Evolutionary conservation across 1,140 invertebrate species (phyloP).

Genomic region (Tetramorium alpestre): DNA sequence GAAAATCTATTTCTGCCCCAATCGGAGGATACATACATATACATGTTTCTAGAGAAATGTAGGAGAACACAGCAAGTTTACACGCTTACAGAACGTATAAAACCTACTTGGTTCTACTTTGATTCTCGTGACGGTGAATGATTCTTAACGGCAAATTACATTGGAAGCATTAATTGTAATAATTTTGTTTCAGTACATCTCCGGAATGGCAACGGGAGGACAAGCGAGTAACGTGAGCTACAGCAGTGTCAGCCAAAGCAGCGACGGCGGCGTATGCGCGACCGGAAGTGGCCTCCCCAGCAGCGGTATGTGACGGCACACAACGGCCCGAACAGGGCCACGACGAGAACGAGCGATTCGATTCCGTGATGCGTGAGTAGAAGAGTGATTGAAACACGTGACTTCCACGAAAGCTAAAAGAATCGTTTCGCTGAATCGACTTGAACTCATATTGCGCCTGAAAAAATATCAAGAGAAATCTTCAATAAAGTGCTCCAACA

Average conservation of each 20-base stretch:
- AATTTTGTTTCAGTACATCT: slow-evolving; percentile 80
- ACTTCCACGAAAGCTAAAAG: not conserved
- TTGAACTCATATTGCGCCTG: not conserved
- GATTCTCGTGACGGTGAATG: not conserved
- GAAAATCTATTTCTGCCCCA: slow-evolving; percentile 17
- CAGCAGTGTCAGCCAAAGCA: slow-evolving; percentile 83
- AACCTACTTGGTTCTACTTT: not conserved
- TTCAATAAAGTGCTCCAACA: not conserved
- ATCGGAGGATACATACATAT: not conserved
- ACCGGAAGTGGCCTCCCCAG: slow-evolving; percentile 68
- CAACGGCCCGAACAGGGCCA: slow-evolving; percentile 81
- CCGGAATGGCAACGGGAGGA: slow-evolving; percentile 77
- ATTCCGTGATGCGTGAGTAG: slow-evolving; percentile 83
- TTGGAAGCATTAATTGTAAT: slow-evolving; percentile 33
- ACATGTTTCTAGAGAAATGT: not conserved
- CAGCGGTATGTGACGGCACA: slow-evolving; percentile 82
- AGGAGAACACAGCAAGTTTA: not conserved
- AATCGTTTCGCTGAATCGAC: not conserved
- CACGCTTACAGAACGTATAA: not conserved
- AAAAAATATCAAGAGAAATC: not conserved
- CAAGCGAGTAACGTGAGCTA: slow-evolving; percentile 82
- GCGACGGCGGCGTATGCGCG: slow-evolving; percentile 78
- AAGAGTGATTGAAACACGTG: not conserved
- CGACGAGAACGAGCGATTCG: slow-evolving; percentile 81
- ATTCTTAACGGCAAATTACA: not conserved